A percentile compares a stretch with the other conserved stretches of the same genome.
Evolutionary conservation across 2,888 invertebrate genomes (phyloP).

Genomic region (Furcula furcula): DNA sequence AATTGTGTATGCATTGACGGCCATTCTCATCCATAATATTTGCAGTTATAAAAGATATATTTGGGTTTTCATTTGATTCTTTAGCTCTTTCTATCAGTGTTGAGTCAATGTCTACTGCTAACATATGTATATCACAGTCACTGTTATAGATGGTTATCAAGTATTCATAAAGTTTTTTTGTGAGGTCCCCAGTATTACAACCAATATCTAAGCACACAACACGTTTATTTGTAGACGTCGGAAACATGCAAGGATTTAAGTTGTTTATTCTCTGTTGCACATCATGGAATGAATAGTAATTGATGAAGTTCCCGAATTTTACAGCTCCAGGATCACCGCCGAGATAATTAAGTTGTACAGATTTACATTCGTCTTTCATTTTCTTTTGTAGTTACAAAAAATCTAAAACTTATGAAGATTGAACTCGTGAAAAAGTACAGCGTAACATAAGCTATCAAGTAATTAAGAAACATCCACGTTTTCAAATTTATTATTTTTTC

Average conservation of each 20-base stretch:
- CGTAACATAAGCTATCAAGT: no score
- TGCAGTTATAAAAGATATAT: constrained; percentile 79
- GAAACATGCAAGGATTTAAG: constrained; percentile 70
- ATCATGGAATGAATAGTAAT: constrained; percentile 92
- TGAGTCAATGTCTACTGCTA: constrained; percentile 90
- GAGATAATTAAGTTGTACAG: constrained; percentile 61
- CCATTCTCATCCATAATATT: constrained; percentile 81
- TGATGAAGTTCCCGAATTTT: constrained; percentile 91
- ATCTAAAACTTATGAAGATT: no score
- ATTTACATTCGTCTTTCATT: constrained; percentile 21
- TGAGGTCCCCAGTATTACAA: constrained; percentile 91
- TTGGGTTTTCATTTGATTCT: constrained; percentile 63
- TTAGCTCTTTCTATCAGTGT: constrained; percentile 85
- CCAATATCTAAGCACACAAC: constrained; percentile 86
- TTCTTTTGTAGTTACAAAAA: no score
- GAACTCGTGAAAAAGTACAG: no score
- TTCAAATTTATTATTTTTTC: no score
- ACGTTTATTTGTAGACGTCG: constrained; percentile 27
- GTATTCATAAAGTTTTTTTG: constrained; percentile 79
- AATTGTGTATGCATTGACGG: constrained; percentile 58
- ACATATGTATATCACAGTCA: constrained; percentile 57
- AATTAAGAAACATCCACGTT: no score
- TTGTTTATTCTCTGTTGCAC: constrained; percentile 84
- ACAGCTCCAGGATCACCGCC: constrained; percentile 88
- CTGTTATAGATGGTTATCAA: constrained; percentile 65